Percentiles rank a stretch among this genome's conserved stretches.
These are phyloP conservation scores for Melanophora roralis DNA, from an alignment of 2,888 invertebrate species.

Conservation along the genomic window DNA sequence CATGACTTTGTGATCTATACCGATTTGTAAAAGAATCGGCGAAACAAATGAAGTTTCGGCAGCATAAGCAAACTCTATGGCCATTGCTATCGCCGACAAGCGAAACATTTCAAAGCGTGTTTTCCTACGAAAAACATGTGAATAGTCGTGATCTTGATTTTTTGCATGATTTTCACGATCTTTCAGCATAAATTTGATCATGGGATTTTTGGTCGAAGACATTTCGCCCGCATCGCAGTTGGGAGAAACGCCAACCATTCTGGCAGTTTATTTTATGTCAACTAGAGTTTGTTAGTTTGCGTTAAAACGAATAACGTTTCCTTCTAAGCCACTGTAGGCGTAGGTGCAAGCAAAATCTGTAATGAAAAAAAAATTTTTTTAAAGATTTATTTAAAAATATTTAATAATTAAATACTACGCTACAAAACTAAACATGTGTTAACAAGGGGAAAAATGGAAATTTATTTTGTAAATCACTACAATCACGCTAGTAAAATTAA, in stretches of 20 bases:
- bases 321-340: too few species aligned
- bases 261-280: slow-evolving; percentile 26
- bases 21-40: slow-evolving; percentile 81
- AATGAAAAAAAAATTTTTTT: slow-evolving; percentile 12
- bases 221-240: slow-evolving; percentile 67
- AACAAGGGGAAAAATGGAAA: background rate
- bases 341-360: slow-evolving; percentile 27
- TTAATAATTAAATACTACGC: background rate
- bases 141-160: slow-evolving; percentile 74
- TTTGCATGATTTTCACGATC: slow-evolving; percentile 75
- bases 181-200: slow-evolving; percentile 76
- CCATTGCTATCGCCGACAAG: slow-evolving; percentile 76
- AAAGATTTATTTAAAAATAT: background rate
- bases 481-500: background rate
- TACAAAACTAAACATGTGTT: slow-evolving; percentile 14
- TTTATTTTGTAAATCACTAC: background rate
- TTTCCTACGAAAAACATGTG: slow-evolving; percentile 76
- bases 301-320: background rate
- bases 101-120: slow-evolving; percentile 74
- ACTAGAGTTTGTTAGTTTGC: too few species aligned
- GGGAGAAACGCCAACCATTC: slow-evolving; percentile 74
- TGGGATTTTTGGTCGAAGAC: slow-evolving; percentile 72
- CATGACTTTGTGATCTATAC: slow-evolving; percentile 81
- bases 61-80: slow-evolving; percentile 83
- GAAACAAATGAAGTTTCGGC: slow-evolving; percentile 84